These are phyloP conservation scores for Peribatodes rhomboidaria DNA, from an alignment of 2,888 invertebrate genomes.

Conservation along the genomic window DNA sequence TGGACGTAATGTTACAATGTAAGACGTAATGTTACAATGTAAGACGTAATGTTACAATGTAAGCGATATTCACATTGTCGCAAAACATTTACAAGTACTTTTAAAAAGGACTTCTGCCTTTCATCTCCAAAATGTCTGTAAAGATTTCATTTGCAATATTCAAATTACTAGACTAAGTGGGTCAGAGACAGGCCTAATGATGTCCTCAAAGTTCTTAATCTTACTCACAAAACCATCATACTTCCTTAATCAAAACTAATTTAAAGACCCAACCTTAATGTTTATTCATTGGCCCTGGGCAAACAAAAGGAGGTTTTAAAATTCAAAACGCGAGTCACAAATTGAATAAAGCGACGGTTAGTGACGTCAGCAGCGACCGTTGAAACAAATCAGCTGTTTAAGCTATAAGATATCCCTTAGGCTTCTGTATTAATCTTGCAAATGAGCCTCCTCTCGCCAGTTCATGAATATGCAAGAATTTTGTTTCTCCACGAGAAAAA, in stretches of 20 bases:
- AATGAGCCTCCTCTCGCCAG: conserved; percentile 57
- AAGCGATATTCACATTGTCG: too few species aligned
- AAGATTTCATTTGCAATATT: background rate
- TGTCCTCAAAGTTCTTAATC: conserved; percentile 9
- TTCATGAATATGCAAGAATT: conserved; percentile 66
- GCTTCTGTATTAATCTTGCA: conserved; percentile 64
- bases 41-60: too few species aligned
- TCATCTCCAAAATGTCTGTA: background rate
- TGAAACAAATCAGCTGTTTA: conserved; percentile 55
- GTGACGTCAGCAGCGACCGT: conserved; percentile 26
- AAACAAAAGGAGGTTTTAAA: conserved; percentile 51
- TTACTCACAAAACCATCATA: conserved; percentile 19
- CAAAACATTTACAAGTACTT: too few species aligned
- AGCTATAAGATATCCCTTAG: conserved; percentile 53
- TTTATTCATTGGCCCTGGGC: conserved; percentile 48
- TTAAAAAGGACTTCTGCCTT: background rate
- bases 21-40: too few species aligned
- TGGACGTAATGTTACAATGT: too few species aligned
- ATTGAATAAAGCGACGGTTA: conserved; percentile 52
- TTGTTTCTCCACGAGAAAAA: conserved; percentile 47
- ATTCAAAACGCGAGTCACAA: conserved; percentile 53
- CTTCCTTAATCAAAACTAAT: conserved; percentile 43
- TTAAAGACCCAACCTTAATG: conserved; percentile 46
- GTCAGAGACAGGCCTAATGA: conserved; percentile 1
- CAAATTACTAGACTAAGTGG: conserved; percentile 1